These are phyloP conservation scores for Drosophila suboccidentalis DNA, from an alignment of 2,888 invertebrate species.

Conservation along the genomic window DNA sequence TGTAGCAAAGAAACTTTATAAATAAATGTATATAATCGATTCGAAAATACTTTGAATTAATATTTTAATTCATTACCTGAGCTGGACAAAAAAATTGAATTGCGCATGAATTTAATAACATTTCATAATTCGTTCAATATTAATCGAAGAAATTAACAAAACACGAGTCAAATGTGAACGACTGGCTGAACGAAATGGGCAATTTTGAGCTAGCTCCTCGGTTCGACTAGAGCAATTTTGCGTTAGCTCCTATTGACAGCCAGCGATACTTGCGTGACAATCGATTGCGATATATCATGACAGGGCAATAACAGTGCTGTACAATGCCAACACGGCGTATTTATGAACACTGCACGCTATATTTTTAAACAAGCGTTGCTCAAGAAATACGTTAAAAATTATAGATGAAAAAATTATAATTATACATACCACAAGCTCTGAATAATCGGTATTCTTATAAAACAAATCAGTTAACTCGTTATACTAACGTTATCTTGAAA, in stretches of 20 bases:
- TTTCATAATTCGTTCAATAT: neutral
- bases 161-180: neutral
- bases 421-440: neutral
- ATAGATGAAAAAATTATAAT: neutral
- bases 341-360: neutral
- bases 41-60: neutral
- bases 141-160: neutral
- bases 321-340: neutral
- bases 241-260: neutral
- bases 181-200: neutral
- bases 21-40: neutral
- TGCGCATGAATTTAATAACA: neutral
- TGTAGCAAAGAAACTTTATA: neutral
- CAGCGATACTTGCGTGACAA: constrained; percentile 29
- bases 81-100: neutral
- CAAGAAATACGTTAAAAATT: neutral
- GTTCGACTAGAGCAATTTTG: neutral
- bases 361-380: neutral
- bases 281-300: constrained; percentile 25
- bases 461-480: neutral
- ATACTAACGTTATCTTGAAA: neutral
- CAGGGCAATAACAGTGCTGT: constrained; percentile 15
- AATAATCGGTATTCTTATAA: constrained; percentile 1
- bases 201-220: neutral
- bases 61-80: neutral